Conservation (phyloP, 2,888 invertebrate species). For the Drosophila mimica region DNA sequence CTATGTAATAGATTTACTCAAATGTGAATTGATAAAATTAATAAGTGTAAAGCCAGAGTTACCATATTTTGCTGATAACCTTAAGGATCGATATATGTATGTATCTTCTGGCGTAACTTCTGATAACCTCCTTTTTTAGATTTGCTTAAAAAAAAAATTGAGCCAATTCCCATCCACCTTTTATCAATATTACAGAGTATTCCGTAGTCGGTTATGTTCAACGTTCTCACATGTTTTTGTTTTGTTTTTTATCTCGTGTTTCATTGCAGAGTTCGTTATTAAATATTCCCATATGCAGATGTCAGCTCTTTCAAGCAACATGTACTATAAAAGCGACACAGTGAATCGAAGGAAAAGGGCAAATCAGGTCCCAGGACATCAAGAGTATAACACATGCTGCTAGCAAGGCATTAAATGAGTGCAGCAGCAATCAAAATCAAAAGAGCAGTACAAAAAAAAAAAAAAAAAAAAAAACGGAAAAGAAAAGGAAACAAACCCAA, state of each 20-base stretch:
- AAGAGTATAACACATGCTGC: conserved; percentile 39
- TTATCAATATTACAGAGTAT: background rate
- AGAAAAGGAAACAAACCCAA: too few relatives aligned
- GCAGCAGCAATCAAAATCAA: conserved; percentile 40
- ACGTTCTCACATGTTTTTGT: background rate
- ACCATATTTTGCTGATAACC: background rate
- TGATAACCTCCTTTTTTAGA: background rate
- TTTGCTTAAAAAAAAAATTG: background rate
- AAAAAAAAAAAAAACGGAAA: conserved; percentile 5
- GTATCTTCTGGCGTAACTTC: background rate
- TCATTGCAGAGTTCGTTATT: conserved; percentile 45
- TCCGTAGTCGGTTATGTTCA: background rate
- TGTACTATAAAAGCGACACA: conserved; percentile 69
- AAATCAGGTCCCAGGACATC: conserved; percentile 58
- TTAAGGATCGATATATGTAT: background rate
- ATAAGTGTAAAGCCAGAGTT: background rate
- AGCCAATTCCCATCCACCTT: background rate
- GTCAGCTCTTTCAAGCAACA: conserved; percentile 74
- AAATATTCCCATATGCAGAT: conserved; percentile 50
- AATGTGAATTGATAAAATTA: background rate
- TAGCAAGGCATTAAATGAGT: conserved; percentile 40
- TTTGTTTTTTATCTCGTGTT: conserved; percentile 15
- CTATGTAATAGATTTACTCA: conserved; percentile 6
- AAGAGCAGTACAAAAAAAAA: conserved; percentile 17
- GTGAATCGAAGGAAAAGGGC: conserved; percentile 74